Evolutionary conservation across 1,140 invertebrate species (phyloP), one percentile per base, ranked within the genome.

Genomic region (Drosophila sucinea): DNA sequence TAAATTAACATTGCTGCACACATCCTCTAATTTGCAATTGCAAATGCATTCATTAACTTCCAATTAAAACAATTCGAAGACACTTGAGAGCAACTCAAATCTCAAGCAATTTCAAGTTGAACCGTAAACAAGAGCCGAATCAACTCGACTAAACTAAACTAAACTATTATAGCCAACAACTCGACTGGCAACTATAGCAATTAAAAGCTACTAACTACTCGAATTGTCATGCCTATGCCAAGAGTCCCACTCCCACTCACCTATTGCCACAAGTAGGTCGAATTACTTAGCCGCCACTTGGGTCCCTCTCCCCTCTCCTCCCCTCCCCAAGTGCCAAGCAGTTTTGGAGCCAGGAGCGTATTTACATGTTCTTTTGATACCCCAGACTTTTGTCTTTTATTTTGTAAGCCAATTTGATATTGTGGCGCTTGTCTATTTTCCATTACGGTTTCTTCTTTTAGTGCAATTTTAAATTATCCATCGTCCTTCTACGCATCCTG

Each of bases 21-120:
- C 44, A 23, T 7, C 35, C 35, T 25, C 7, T 58, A 11, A 58
- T 35, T 35, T 35, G 30, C 56, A 35, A 35, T 35, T 58, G 30
- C 56, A 58, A 57, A 58, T 58, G 3, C 32, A 44, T 40, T 80
- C 68, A 81, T 81, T 77, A 77, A 61, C 35, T 41, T 38, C 41
- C 79, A 74, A 77, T 77, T 81, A 76, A 77, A 77, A 77, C 70
- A 61, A 70, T 73, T 61, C 55, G 40, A 73, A 68, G 61, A 54
- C 78, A 65, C 72, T 75, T 40, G 32, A 74, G 58, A 8, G 17
- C 7, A 17, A 44, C 35, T 51, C 23, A 29, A 29, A 61, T 44
- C 23, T 29, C 58, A 17, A 41, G 38, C 25, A 17, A 27, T 41
- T 61, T 33, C 30, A 56, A 56, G 27, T 56, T 8, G 32, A 35